Conservation (phyloP, 2,797 vertebrate species). For the Alcedo atthis region DNA sequence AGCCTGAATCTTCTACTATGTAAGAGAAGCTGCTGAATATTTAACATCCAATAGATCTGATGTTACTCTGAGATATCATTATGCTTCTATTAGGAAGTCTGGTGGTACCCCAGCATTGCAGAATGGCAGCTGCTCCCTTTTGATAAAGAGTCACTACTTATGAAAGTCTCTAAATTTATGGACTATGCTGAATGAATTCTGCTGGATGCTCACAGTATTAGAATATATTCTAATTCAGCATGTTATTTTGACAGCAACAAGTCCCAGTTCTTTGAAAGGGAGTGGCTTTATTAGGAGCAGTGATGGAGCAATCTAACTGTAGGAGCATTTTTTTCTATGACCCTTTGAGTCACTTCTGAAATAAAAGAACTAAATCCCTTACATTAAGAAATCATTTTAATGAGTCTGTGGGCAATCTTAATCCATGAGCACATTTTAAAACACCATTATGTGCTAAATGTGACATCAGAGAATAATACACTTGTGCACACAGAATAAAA, state of each 20-base stretch:
- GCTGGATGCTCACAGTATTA: neutral
- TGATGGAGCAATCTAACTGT: neutral
- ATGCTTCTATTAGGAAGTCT: neutral
- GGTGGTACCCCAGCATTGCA: slow-evolving; percentile 9
- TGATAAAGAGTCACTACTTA: neutral
- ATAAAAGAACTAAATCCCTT: slow-evolving; percentile 1
- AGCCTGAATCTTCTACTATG: neutral
- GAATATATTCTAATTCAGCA: slow-evolving; percentile 3
- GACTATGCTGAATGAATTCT: neutral
- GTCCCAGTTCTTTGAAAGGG: neutral
- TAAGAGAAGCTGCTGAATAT: slow-evolving; percentile 47
- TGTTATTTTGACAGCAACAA: neutral
- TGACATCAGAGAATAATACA: neutral
- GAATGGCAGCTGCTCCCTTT: slow-evolving; percentile 10
- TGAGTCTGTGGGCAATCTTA: neutral
- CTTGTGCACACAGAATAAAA: neutral
- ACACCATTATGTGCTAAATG: slow-evolving; percentile 2
- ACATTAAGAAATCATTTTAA: slow-evolving; percentile 29
- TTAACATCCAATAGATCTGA: slow-evolving; percentile 6
- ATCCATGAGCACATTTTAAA: slow-evolving; percentile 23
- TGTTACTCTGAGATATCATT: neutral
- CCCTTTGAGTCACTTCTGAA: slow-evolving; percentile 3
- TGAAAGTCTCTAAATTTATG: neutral
- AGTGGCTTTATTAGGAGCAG: neutral
- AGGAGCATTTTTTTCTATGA: slow-evolving; percentile 21